Base-by-base conservation (phyloP, 2,888 invertebrate species). In the Oscheius sp. region DNA sequence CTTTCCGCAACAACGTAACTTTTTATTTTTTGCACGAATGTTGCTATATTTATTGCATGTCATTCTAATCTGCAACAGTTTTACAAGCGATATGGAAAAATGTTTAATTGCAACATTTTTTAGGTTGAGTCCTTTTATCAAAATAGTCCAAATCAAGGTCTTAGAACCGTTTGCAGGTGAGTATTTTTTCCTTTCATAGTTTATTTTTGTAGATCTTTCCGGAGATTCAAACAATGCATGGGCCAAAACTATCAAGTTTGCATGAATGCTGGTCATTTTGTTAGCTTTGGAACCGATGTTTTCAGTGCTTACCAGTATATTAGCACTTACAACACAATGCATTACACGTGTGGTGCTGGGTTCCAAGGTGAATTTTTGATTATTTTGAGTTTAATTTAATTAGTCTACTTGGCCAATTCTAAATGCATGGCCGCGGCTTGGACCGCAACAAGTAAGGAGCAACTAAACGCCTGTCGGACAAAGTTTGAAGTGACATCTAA, bases 301-400 rank as follows among this genome's bases (percentile, higher is more conserved):
- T 63, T 73, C 46, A 67, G 71, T 10, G 75, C 79, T 48, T 81
- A 80, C 75, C 73, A 74, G 42, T 80, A 75, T 29, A 72, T 77
- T 42, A 77, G 76, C 10, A 70, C 79, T 48, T 81, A 80, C 73
- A 80, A 79, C 64, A 79, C 80, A 65, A 73, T 80, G 72, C 81
- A 81, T 72, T 81, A 75, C 64, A 72, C 76, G 46, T 81, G 81
- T 66, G 81, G 81, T 53, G 81, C 76, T 61, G 81, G 81, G 71
- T 63, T 79, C 71, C 77, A 79, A 69, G 74, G 81, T 81, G 58
- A 64, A 17, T 23, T 34, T 15, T n/a, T 17, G 42, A 27, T 23
- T 48, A 31, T 55, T 3, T 25, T 39, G 12, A 61, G 17, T 17
- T 45, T 61, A 3, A 27, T 29, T 25, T 0, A 23, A 20, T 46